Percentiles rank a stretch among this genome's conserved stretches.
phyloP scores from a whole-genome alignment of 2,797 vertebrate genomes.

The Molossus molossus region DNA sequence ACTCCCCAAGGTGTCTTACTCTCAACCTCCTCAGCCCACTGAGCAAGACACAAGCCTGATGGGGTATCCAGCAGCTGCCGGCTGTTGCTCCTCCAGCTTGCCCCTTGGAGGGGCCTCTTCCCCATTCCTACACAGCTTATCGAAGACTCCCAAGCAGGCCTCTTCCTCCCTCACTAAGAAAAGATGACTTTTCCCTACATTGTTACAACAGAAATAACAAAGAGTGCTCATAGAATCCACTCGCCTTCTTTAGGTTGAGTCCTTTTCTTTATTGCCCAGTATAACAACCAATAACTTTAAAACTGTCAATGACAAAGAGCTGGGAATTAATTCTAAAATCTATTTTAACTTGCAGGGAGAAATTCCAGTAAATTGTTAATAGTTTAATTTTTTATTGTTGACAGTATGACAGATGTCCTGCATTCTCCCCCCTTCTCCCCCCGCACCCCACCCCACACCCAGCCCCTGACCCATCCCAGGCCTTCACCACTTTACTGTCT shows the following conservation, averaged over 20 bases:
- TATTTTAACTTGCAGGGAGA: neutral
- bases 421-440: too few relatives aligned
- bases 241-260: neutral
- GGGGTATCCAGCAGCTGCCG: neutral
- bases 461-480: too few relatives aligned
- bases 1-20: neutral
- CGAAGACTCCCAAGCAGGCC: neutral
- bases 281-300: neutral
- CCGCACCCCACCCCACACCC: too few relatives aligned
- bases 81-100: neutral
- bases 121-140: too few relatives aligned
- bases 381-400: neutral
- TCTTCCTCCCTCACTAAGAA: neutral
- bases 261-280: neutral
- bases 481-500: too few relatives aligned
- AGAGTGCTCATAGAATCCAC: neutral
- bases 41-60: neutral
- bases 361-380: neutral
- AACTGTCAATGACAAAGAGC: neutral
- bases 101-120: neutral
- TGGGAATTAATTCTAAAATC: neutral
- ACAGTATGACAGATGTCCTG: too few relatives aligned
- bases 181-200: neutral
- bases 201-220: neutral
- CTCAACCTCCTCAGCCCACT: neutral